Evolutionary conservation across 2,113 vertebrate genomes (phyloP), one percentile per base, ranked within the genome.

Genomic region (Grammomys dolichurus): DNA sequence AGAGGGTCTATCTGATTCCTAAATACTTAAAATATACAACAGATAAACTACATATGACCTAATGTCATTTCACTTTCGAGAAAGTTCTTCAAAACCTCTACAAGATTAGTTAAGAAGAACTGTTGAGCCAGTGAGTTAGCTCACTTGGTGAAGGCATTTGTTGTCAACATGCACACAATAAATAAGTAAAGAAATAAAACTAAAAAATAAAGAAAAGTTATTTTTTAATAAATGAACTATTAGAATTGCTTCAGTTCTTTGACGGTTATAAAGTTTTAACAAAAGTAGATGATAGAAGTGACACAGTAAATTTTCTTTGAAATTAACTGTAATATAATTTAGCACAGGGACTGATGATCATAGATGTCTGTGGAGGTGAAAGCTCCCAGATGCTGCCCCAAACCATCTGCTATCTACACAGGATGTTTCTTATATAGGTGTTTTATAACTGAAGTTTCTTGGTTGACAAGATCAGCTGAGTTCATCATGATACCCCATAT

Each of bases 221-320:
- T 19, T 7, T 7, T 5, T 16, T 40, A 84, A 84, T 43, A 60
- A 26, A 14, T 2, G 6, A 43, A 87, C 96, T 86, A 48, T 43
- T 78, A 87, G 69, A 89, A 75, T 51, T 84, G 65, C 51, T 90
- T 81, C 89, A 91, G 87, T 89, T 96, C 17, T 72, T 54, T 60
- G 43, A 94, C 4, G 69, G n/a, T 82, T 96, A 82, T 28, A 93
- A 58, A 82, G 94, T 65, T 96, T 85, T 80, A 86, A 48, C 1
- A 26, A 67, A 85, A 92, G 58, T 22, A 81, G 19, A 72, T 89
- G 65, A 58, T 46, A 43, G 80, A 54, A 87, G 24, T 5, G 48
- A 92, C 3, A 11, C 8, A 7, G 58, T 24, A 63, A 89, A 65
- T 36, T 69, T 94, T 54, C 70, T 91, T 76, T 95, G n/a, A 43